These are phyloP conservation scores for Arenaria interpres DNA, from an alignment of 2,113 vertebrate species.

Conservation along the genomic window DNA sequence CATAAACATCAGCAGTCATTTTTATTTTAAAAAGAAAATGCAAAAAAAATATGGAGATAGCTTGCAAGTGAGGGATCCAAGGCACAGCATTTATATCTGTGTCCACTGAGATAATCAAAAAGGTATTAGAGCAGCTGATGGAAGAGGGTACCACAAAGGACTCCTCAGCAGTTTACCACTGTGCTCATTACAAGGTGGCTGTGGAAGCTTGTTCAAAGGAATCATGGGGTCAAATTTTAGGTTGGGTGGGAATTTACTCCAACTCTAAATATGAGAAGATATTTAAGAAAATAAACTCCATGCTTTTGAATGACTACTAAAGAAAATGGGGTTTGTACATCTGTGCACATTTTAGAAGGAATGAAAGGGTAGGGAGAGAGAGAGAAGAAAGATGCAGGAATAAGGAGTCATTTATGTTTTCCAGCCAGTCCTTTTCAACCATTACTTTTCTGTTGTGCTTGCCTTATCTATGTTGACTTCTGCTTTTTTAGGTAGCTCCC, in stretches of 20 bases:
- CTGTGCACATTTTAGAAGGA: not conserved
- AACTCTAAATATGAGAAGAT: not conserved
- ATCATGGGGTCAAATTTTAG: not conserved
- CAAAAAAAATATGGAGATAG: conserved; percentile 67
- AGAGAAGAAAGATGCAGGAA: not conserved
- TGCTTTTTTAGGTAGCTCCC: not conserved
- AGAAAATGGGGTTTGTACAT: not conserved
- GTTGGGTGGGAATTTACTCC: not conserved
- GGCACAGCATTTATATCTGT: conserved; percentile 44
- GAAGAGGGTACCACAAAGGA: conserved; percentile 48
- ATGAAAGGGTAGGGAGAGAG: not conserved
- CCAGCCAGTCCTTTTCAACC: not conserved
- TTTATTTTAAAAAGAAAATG: conserved; percentile 95
- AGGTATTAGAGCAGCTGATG: conserved; percentile 70
- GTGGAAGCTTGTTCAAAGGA: not conserved
- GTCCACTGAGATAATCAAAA: conserved; percentile 68
- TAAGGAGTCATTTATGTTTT: not conserved
- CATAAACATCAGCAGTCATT: conserved; percentile 92
- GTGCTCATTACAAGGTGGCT: not conserved
- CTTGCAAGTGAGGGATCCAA: conserved; percentile 30
- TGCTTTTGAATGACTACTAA: not conserved
- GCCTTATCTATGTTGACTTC: not conserved
- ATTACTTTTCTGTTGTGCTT: not conserved
- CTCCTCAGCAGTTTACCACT: conserved; percentile 61
- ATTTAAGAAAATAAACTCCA: not conserved